Percentiles rank a stretch among this genome's conserved stretches.
phyloP scores from a whole-genome alignment of 1,140 invertebrate species.

The Drosophila aff. region DNA sequence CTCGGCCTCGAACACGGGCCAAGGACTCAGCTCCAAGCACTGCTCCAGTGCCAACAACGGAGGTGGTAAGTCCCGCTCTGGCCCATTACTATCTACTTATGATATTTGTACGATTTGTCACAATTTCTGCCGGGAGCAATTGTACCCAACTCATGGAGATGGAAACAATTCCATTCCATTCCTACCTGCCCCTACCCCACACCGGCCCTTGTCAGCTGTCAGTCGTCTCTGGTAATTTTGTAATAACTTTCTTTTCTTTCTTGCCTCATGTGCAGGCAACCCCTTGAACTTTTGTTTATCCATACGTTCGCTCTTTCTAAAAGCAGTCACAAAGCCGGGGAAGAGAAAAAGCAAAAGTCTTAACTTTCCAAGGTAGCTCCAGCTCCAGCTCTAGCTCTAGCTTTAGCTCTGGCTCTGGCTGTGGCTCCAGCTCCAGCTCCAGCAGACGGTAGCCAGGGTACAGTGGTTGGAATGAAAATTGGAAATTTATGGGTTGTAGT shows the following conservation, averaged over 20 bases:
- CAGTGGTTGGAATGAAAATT: constrained; percentile 35
- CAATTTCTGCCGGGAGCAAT: constrained; percentile 58
- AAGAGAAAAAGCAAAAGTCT: constrained; percentile 74
- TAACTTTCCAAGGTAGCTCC: constrained; percentile 65
- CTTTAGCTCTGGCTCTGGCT: neutral
- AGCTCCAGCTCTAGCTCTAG: neutral
- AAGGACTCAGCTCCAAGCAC: constrained; percentile 79
- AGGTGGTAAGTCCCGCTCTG: constrained; percentile 86
- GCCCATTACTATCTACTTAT: neutral
- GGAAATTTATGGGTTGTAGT: neutral
- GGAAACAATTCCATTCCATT: constrained; percentile 13
- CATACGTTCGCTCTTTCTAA: constrained; percentile 70
- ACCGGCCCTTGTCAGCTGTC: constrained; percentile 65
- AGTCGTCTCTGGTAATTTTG: constrained; percentile 66
- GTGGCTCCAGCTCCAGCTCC: neutral
- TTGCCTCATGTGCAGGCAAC: constrained; percentile 71
- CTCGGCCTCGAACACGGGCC: constrained; percentile 80
- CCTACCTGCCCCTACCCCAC: neutral
- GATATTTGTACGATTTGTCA: constrained; percentile 47
- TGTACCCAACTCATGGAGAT: constrained; percentile 23
- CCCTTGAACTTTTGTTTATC: constrained; percentile 80
- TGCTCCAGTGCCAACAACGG: constrained; percentile 87
- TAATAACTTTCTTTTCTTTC: constrained; percentile 84
- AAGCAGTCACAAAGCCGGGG: constrained; percentile 56
- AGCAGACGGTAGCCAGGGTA: constrained; percentile 59